Percentiles rank a stretch among this genome's conserved stretches.
These are phyloP conservation scores for Theropithecus gelada DNA, from an alignment of 2,113 vertebrate genomes.

Conservation along the genomic window DNA sequence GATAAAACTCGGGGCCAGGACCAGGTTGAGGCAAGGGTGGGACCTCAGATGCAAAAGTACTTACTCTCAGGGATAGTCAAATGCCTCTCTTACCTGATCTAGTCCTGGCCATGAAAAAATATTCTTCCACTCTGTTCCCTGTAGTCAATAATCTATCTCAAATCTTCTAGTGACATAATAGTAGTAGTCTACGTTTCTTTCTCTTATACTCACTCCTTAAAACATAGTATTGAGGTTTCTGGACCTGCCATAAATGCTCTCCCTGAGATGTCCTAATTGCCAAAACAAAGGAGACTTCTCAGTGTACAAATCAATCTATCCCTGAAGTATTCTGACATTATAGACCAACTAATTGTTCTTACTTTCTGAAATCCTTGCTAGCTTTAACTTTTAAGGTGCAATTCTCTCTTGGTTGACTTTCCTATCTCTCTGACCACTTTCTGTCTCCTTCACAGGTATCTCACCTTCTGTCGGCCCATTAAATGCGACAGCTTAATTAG, in stretches of 20 bases:
- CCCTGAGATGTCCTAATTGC: neutral
- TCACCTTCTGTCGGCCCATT: neutral
- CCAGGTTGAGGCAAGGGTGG: neutral
- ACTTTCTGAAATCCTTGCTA: neutral
- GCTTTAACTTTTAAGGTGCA: neutral
- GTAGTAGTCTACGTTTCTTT: neutral
- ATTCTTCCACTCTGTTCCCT: neutral
- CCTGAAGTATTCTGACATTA: neutral
- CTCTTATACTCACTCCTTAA: neutral
- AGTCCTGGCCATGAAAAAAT: neutral
- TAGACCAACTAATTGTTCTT: neutral
- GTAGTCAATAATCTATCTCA: neutral
- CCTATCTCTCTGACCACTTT: neutral
- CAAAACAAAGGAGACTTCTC: slow-evolving; percentile 15
- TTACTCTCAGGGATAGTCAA: neutral
- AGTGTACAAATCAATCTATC: neutral
- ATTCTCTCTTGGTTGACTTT: neutral
- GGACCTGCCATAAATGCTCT: neutral
- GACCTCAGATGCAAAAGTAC: neutral
- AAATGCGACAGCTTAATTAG: neutral
- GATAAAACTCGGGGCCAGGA: neutral
- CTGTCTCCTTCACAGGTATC: neutral
- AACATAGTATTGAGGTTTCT: slow-evolving; percentile 13
- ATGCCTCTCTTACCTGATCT: neutral
- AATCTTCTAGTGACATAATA: slow-evolving; percentile 23